Conservation (phyloP, 1,140 invertebrate species). For the Linepithema humile region DNA sequence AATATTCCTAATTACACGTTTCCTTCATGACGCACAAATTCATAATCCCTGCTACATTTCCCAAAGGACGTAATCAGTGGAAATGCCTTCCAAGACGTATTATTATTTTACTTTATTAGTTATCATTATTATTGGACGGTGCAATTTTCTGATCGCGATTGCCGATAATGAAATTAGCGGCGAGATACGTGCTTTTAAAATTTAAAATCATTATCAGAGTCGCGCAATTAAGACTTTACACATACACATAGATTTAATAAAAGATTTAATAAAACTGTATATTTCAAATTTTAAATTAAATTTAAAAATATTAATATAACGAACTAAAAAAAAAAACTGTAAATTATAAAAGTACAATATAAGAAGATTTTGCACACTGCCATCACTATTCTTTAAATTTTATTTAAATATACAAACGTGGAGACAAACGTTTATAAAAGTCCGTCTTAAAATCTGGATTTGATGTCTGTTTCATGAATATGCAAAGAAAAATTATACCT, state of each 20-base stretch:
- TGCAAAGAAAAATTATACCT: slow-evolving; percentile 3
- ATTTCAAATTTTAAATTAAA: not conserved
- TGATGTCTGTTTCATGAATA: slow-evolving; percentile 23
- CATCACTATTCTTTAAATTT: slow-evolving; percentile 6
- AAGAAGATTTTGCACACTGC: not conserved
- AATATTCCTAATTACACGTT: slow-evolving; percentile 56
- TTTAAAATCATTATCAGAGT: not conserved
- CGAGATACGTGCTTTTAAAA: not conserved
- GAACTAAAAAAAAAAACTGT: not conserved
- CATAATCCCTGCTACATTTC: slow-evolving; percentile 53
- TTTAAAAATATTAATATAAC: slow-evolving; percentile 20
- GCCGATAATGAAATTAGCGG: too few relatives aligned
- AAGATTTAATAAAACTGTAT: too few relatives aligned
- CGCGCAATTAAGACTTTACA: not conserved
- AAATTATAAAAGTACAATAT: not conserved
- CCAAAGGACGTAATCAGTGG: slow-evolving; percentile 25
- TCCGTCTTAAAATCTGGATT: slow-evolving; percentile 7
- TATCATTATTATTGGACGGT: too few relatives aligned
- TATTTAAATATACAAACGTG: not conserved
- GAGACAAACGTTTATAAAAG: not conserved
- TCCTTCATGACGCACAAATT: slow-evolving; percentile 44
- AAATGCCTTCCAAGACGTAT: slow-evolving; percentile 35
- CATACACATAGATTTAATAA: slow-evolving; percentile 20
- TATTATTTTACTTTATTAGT: too few relatives aligned
- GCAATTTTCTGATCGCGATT: too few relatives aligned